phyloP scores from a whole-genome alignment of 2,888 invertebrate genomes.

The Eupeodes latifasciatus region DNA sequence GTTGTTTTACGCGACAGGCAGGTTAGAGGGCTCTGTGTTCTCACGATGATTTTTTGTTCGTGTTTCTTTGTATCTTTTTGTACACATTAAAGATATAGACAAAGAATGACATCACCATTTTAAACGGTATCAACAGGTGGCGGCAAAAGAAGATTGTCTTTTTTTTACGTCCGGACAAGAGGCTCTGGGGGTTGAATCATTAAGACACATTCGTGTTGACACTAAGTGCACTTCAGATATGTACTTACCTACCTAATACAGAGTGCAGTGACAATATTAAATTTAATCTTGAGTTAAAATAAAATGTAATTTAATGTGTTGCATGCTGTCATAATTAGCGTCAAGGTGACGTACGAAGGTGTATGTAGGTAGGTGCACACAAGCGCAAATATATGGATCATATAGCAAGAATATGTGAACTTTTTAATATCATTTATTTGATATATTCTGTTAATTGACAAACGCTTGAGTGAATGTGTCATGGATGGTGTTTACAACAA shows the following conservation, averaged over 20 bases:
- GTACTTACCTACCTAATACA: not conserved
- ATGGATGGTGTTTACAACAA: conserved; percentile 18
- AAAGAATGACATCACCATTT: conserved; percentile 57
- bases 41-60: conserved; percentile 34
- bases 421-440: conserved; percentile 5
- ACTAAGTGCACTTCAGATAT: conserved; percentile 22
- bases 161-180: not conserved
- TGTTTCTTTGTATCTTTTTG: not conserved
- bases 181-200: conserved; percentile 26
- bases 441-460: conserved; percentile 61
- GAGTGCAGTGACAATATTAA: conserved; percentile 37
- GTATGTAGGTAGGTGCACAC: not conserved
- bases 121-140: conserved; percentile 63
- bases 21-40: conserved; percentile 14
- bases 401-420: conserved; percentile 51
- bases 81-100: not conserved
- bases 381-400: conserved; percentile 10
- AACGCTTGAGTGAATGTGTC: conserved; percentile 46
- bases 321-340: conserved; percentile 63
- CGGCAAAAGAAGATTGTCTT: conserved; percentile 2
- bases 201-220: conserved; percentile 57
- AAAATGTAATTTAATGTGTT: conserved; percentile 30
- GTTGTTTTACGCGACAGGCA: conserved; percentile 26
- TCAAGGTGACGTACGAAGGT: conserved; percentile 47
- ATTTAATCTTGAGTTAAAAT: conserved; percentile 22